Base-by-base conservation (phyloP, 1,140 invertebrate species). In the Meloidogyne chitwoodi region DNA sequence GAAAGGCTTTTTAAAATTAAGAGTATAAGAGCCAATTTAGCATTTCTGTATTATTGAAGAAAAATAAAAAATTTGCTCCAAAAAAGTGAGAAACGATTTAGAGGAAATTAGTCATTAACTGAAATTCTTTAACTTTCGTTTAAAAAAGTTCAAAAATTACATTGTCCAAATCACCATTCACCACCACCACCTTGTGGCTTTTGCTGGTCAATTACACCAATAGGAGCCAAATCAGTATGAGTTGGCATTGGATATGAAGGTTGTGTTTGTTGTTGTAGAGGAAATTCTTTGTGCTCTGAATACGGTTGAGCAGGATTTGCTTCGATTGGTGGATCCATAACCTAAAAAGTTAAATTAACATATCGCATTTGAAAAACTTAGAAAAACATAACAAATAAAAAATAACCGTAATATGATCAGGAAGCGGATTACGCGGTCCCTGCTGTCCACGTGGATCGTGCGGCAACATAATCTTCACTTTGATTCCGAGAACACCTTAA, bases 391-490 rank as follows among this genome's bases (percentile, higher is more conserved):
- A 24, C 91, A 90, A 89, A 98, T 97, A 63, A 95, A 81, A 91
- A 11, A 10, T 6, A n/a, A 70, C 70, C 70, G 61, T 92, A 79
- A 99, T 94, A 89, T 96, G 93, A 89, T 99, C 96, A 72, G 97
- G 97, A 77, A 99, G 91, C 62, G 95, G 95, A 85, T 92, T 93
- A 89, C 96, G 97, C 38, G 96, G 96, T 77, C 96, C 96, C 84
- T 92, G 94, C 90, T 98, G 98, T 87, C 96, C 96, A 88, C 92
- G 93, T 67, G 94, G 92, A 90, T 99, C 97, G 91, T 93, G 95
- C 41, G 95, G 94, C 88, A 99, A 92, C 97, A 99, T 99, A 88
- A 99, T 98, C 90, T 99, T 99, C 0, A 99, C 96, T 90, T 98
- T 98, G 86, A 99, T 93, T 71, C 92, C 92, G 78, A 93, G 86